Base-by-base conservation (phyloP, 2,113 vertebrate genomes). In the Labeo rohita region DNA sequence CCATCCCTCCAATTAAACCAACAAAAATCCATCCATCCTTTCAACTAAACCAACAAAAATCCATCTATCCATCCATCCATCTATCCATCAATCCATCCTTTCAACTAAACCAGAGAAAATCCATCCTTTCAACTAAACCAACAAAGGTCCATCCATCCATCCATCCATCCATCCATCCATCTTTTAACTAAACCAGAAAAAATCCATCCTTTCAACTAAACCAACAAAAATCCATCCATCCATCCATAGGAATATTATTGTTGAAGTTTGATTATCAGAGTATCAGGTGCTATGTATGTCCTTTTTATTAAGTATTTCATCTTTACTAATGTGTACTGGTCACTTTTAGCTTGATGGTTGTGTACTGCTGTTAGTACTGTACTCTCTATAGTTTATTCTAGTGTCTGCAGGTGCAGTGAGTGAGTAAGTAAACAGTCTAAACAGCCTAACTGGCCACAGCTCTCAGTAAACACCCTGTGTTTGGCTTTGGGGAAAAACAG, bases 401-500 rank as follows among this genome's bases (percentile, higher is more conserved):
- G 82, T 9, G 43, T 78, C 43, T 83, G 74, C 84, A 88, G 80
- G 80, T 88, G 80, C 74, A 70, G 66, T 65, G 21, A 83, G 80
- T 70, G 52, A 73, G 8, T 59, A 21, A 39, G 73, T 73, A 84
- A 66, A 68, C 78, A 63, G 79, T 34, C 61, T 68, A 68, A 70
- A 77, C 75, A 80, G 54, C 77, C 28, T 70, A 84, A 84, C 65
- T 72, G 21, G 61, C 77, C 68, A n/a, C 28, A 50, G 78, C 66
- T 66, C 49, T 76, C 66, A 83, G 86, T 87, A 89, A 89, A 85
- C 86, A 85, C 49, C 52, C 59, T 59, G 28, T 73, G 50, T 84
- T 73, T 73, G 66, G 47, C 28, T 82, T 65, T 50, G 16, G 66
- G 79, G 39, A 23, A 85, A 65, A 83, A 87, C 83, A 79, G 59